Base-by-base conservation (phyloP, 2,797 vertebrate genomes). In the Sciaenops ocellatus region DNA sequence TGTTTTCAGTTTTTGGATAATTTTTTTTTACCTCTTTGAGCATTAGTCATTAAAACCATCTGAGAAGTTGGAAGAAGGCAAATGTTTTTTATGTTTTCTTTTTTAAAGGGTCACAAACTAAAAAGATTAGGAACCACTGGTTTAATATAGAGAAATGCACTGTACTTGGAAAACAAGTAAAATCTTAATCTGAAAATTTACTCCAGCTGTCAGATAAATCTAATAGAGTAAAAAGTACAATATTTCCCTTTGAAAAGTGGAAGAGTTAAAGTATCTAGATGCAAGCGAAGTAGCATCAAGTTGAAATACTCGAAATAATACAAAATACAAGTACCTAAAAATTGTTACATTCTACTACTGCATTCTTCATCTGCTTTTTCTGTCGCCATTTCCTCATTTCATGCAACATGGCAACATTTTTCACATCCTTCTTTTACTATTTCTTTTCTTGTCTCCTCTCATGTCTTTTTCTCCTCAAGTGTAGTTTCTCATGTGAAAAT, bases 401-500 rank as follows among this genome's bases (percentile, higher is more conserved):
- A 12, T 50, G 41, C 28, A 61, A 34, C n/a, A 26, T 28, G 47
- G 5, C 56, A 9, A 11, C 0, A 12, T 22, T 59, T 64, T 47
- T 59, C 7, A n/a, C 54, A 28, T 69, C 38, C 6, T 20, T 67
- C 5, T 38, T 52, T 34, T 55, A 18, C 13, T n/a, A 17, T 38
- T 48, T 52, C 11, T 2, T 13, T 52, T 48, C 44, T 4, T 50
- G 15, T 60, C 54, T 34, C 64, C 16, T 12, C 11, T 24, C 8
- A 28, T 28, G 18, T 38, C 34, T n/a, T 70, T 51, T 28, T 20
- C 4, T 34, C n/a, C 20, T 28, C 52, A 59, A 60, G 20, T 60
- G 44, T 20, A 52, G 63, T 51, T 48, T 77, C 22, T 59, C 54
- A 63, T 51, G 34, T 78, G 66, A 63, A 38, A 59, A 50, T 75